A percentile compares a stretch with the other conserved stretches of the same genome.
phyloP scores from a whole-genome alignment of 2,113 vertebrate species.

The Calyptomena viridis region DNA sequence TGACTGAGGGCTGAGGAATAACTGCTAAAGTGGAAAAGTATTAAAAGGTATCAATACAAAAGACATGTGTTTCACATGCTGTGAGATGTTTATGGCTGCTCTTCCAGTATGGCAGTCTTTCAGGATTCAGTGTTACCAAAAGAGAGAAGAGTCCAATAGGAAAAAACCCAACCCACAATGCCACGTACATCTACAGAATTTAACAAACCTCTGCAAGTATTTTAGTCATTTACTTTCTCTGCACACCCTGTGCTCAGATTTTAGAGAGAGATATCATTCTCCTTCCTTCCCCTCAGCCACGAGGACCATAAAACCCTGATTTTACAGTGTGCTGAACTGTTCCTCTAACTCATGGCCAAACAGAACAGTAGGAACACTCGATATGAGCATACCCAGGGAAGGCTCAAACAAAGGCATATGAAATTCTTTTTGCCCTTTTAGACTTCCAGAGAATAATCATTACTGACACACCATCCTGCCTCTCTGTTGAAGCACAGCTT shows the following conservation, averaged over 20 bases:
- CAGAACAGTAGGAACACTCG: neutral
- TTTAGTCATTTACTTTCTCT: neutral
- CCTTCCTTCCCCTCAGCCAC: neutral
- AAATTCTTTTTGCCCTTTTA: neutral
- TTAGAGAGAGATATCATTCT: neutral
- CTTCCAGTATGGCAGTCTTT: neutral
- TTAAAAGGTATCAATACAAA: neutral
- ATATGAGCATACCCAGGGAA: neutral
- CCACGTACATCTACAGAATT: fast-evolving
- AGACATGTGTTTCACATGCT: neutral
- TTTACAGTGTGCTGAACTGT: neutral
- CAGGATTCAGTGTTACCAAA: neutral
- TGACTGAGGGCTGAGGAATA: neutral
- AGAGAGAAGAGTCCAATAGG: neutral
- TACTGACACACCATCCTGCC: neutral
- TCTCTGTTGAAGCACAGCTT: constrained; percentile 5
- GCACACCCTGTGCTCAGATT: neutral
- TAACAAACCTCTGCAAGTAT: neutral
- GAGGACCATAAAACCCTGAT: neutral
- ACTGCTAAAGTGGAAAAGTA: neutral
- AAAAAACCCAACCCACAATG: neutral
- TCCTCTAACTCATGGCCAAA: neutral
- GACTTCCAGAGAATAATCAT: neutral
- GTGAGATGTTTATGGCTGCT: neutral
- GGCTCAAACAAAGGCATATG: neutral